A percentile compares a stretch with the other conserved stretches of the same genome.
These are phyloP conservation scores for Drosophila ercepeae DNA, from an alignment of 1,140 invertebrate species.

Conservation along the genomic window DNA sequence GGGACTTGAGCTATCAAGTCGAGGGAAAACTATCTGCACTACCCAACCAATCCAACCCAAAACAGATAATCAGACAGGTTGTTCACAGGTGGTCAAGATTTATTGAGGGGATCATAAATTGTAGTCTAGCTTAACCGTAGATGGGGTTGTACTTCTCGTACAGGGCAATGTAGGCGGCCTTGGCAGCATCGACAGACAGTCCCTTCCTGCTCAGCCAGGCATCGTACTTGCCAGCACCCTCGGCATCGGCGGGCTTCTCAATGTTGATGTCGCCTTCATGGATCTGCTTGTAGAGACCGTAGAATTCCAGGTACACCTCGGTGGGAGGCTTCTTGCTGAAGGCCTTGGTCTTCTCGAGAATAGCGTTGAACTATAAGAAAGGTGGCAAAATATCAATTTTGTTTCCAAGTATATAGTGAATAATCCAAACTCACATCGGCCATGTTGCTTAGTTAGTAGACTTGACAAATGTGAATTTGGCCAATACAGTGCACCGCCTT, in stretches of 20 bases:
- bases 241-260: conserved; percentile 93
- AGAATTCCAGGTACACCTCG: conserved; percentile 93
- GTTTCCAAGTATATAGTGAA: background rate
- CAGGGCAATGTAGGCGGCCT: conserved; percentile 92
- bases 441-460: conserved; percentile 40
- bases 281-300: conserved; percentile 95
- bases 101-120: conserved; percentile 16
- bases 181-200: conserved; percentile 90
- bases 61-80: conserved; percentile 21
- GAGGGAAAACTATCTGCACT: background rate
- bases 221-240: conserved; percentile 98
- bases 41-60: background rate
- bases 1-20: background rate
- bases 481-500: conserved; percentile 14
- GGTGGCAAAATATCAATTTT: background rate
- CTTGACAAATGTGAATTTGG: conserved; percentile 25
- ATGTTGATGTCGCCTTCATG: conserved; percentile 88
- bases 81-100: conserved; percentile 41
- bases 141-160: conserved; percentile 87
- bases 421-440: conserved; percentile 61
- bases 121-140: conserved; percentile 45
- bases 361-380: conserved; percentile 88
- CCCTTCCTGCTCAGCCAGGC: conserved; percentile 96
- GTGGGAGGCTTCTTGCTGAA: conserved; percentile 91
- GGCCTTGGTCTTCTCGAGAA: conserved; percentile 91